Base-by-base conservation (phyloP, 2,797 vertebrate species). In the Pseudochirops corinnae region DNA sequence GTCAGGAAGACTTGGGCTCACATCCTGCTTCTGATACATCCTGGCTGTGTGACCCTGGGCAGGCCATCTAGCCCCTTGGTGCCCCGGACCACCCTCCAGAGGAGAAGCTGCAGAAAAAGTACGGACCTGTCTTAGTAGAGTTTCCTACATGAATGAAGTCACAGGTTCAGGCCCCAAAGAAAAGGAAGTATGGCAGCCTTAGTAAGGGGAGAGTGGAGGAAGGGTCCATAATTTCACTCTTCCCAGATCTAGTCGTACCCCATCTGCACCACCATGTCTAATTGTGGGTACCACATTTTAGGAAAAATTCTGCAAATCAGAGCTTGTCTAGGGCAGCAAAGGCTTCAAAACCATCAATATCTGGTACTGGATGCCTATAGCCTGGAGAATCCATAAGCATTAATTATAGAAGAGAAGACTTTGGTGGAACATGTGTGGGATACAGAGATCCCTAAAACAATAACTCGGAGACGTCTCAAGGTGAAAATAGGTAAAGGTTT, bases 221-320 rank as follows among this genome's bases (percentile, higher is more conserved):
- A 74, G n/a, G 0, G 67, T 74, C 18, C 33, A 21, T 39, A 74
- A n/a, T 9, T 74, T 39, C 5, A 39, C 28, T 29, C 33, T 16
- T 50, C 13, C 46, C 0, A 46, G 21, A 5, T 7, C 29, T 33
- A 24, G 12, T 21, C 0, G 1, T 28, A 31, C 24, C 7, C 16
- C 1, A 2, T 46, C 29, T 55, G 39, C 6, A 16, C 31, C 13
- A 67, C 12, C 13, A 16, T 67, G 33, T 67, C 60, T 31, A 67
- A 14, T 4, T 33, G 13, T n/a, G 31, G 31, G 60, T 5, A n/a
- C 31, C 12, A n/a, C 14, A 4, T 67, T n/a, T 67, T 67, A 67
- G 60, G 29, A 14, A 67, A 62, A 67, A n/a, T 3, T 29, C 57
- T 67, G 31, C 13, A 67, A 67, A 31, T 67, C 31, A 62, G 60